Evolutionary conservation across 1,140 invertebrate genomes (phyloP).

Genomic region (Hirudo medicinalis): DNA sequence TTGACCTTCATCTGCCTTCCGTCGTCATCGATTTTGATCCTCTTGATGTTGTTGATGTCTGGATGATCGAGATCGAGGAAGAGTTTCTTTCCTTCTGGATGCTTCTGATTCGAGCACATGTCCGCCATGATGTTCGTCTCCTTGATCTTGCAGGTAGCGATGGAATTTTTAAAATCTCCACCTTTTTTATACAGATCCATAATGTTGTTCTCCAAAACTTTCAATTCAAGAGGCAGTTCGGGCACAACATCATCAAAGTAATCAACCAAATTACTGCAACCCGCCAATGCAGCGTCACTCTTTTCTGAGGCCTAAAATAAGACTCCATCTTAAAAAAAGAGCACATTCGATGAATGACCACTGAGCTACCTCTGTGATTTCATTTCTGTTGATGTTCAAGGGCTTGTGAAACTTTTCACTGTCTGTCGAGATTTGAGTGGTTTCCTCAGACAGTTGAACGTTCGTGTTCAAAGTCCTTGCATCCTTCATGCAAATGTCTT

Average conservation of each 20-base stretch:
- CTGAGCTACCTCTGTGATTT: constrained; percentile 22
- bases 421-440: constrained; percentile 49
- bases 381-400: constrained; percentile 41
- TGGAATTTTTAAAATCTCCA: constrained; percentile 39
- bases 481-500: constrained; percentile 51
- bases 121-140: constrained; percentile 40
- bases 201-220: background rate
- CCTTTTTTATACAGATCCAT: constrained; percentile 1
- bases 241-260: background rate
- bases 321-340: too few relatives aligned
- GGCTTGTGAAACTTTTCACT: constrained; percentile 48
- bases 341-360: background rate
- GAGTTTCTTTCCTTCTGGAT: constrained; percentile 32
- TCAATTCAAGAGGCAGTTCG: background rate
- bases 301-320: too few relatives aligned
- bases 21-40: constrained; percentile 29
- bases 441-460: constrained; percentile 45
- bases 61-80: constrained; percentile 5
- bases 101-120: constrained; percentile 31
- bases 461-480: constrained; percentile 54
- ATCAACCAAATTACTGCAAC: too few relatives aligned
- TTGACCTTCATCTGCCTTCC: constrained; percentile 33
- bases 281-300: too few relatives aligned
- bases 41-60: constrained; percentile 27
- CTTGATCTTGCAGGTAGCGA: constrained; percentile 42